phyloP scores from a whole-genome alignment of 1,140 invertebrate species.

The Camponotus pennsylvanicus region DNA sequence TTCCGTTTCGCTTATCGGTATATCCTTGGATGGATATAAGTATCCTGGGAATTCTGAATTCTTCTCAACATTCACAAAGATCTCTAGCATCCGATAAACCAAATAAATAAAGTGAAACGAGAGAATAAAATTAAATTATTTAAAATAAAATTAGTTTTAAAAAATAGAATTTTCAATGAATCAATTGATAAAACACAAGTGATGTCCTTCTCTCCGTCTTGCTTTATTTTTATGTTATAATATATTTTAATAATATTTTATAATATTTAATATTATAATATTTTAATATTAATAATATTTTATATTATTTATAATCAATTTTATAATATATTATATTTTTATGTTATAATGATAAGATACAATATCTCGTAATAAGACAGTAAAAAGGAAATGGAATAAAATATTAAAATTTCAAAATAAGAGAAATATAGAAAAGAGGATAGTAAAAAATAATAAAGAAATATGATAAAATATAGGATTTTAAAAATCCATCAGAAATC shows the following conservation, averaged over 20 bases:
- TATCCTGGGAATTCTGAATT: constrained; percentile 37
- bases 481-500: neutral
- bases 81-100: neutral
- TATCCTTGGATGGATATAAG: constrained; percentile 27
- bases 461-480: neutral
- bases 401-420: neutral
- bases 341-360: neutral
- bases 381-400: neutral
- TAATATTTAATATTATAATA: no score
- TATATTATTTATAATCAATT: no score
- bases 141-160: neutral
- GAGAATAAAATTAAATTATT: neutral
- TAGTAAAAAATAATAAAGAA: neutral
- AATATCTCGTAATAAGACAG: neutral
- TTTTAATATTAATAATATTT: no score
- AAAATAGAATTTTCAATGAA: neutral
- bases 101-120: neutral
- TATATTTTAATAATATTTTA: no score
- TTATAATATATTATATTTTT: neutral
- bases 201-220: neutral
- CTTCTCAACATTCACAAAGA: neutral
- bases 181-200: neutral
- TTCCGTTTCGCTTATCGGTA: constrained; percentile 15
- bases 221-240: neutral
- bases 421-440: no score